Evolutionary conservation across 2,113 vertebrate genomes (phyloP).

Genomic region (Macheiramphus alcinus): DNA sequence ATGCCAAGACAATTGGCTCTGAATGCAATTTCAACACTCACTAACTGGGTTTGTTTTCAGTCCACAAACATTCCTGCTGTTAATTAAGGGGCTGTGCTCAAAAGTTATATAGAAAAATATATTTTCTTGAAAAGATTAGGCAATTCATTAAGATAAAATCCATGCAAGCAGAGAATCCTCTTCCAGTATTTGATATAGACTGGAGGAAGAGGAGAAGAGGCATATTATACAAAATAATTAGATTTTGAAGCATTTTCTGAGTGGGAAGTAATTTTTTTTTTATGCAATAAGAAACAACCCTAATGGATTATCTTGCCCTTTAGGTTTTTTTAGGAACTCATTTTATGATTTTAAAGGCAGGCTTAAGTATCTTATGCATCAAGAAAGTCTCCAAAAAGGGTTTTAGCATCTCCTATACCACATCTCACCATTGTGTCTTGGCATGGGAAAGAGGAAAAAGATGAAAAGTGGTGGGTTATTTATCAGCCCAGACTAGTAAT

Average conservation of each 20-base stretch:
- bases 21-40: not conserved
- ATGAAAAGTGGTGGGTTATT: not conserved
- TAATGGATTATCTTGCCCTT: conserved; percentile 12
- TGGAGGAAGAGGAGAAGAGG: not conserved
- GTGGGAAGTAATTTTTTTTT: not conserved
- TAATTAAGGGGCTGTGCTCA: not conserved
- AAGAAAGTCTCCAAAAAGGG: not conserved
- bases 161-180: not conserved
- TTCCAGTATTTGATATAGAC: not conserved
- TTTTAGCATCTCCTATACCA: not conserved
- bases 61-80: not conserved
- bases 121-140: not conserved
- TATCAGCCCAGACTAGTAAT: not conserved
- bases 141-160: not conserved
- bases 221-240: not conserved
- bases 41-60: not conserved
- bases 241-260: conserved; percentile 8
- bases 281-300: not conserved
- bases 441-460: not conserved
- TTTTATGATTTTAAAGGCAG: not conserved
- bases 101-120: not conserved
- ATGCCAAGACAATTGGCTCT: not conserved
- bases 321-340: not conserved
- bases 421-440: not conserved
- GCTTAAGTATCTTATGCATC: not conserved